A percentile compares a stretch with the other conserved stretches of the same genome.
Evolutionary conservation across 2,888 invertebrate genomes (phyloP).

Genomic region (Uloborus plumipes): DNA sequence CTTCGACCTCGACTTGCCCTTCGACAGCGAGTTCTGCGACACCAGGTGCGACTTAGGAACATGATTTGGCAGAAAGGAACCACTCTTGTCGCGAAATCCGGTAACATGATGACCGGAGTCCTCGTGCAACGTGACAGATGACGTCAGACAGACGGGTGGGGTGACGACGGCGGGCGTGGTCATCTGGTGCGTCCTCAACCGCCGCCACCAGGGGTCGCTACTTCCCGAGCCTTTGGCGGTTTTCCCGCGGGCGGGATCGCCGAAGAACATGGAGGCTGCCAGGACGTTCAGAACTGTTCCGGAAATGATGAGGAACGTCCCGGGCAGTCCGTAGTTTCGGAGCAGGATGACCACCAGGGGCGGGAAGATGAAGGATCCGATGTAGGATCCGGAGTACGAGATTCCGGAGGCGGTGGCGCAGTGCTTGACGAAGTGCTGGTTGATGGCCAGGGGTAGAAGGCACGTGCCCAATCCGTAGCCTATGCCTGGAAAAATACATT

Average conservation of each 20-base stretch:
- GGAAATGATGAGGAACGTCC: constrained; percentile 62
- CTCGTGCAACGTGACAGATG: too few relatives aligned
- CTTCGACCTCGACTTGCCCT: constrained; percentile 4
- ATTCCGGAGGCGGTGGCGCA: constrained; percentile 65
- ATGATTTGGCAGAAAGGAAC: too few relatives aligned
- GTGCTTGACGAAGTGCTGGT: constrained; percentile 64
- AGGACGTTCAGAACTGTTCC: constrained; percentile 58
- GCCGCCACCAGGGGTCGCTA: too few relatives aligned
- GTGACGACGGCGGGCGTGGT: too few relatives aligned
- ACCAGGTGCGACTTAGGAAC: neutral
- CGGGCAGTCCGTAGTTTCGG: constrained; percentile 51
- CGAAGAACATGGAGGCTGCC: constrained; percentile 36
- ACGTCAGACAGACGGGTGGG: too few relatives aligned
- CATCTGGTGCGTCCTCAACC: too few relatives aligned
- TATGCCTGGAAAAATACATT: constrained; percentile 34
- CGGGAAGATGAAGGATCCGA: constrained; percentile 66
- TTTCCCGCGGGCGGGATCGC: neutral
- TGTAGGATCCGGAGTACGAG: constrained; percentile 65
- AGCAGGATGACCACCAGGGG: constrained; percentile 55
- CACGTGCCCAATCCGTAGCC: constrained; percentile 65
- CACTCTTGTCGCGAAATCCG: too few relatives aligned
- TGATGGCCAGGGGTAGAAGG: constrained; percentile 64
- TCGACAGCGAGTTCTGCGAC: constrained; percentile 2
- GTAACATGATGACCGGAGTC: too few relatives aligned
- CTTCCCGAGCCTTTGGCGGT: too few relatives aligned